Base-by-base conservation (phyloP, 2,888 invertebrate species). In the Notodonta dromedarius region DNA sequence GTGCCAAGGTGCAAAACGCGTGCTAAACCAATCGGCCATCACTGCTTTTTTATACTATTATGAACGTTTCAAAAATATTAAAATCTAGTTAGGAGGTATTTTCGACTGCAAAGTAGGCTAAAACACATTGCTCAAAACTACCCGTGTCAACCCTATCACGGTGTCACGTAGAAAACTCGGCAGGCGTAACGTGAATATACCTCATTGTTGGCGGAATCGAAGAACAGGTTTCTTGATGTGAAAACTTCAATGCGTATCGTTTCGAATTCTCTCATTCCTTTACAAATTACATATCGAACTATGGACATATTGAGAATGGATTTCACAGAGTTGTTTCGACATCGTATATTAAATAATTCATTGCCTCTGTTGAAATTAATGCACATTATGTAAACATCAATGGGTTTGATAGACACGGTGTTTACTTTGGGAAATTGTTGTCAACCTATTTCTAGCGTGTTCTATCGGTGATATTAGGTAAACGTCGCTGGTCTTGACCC, bases 401-500 rank as follows among this genome's bases (percentile, higher is more conserved):
- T 60, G 51, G 59, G 12, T 57, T 35, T 63, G 60, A 63, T 56
- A 16, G 65, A 63, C 61, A 63, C 5, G 52, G 46, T 58, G 53
- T 70, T 61, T 61, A 52, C 60, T 65, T 13, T 50, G 50, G 53
- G 58, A 61, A 67, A 60, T 63, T 61, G 61, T 64, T 67, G 69
- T 71, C 65, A 71, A 65, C 58, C 39, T 53, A 65, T 62, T 50
- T 55, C 53, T 51, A 60, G 57, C 13, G 56, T 58, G 57, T 62
- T 60, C 60, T 62, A 67, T 54, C 51, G 50, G 59, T 50, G 62
- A 64, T 57, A 59, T 53, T 2, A 50, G 5, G 58, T 57, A 59
- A 63, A 61, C 64, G 63, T 66, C 66, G 63, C 60, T 65, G 71
- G 57, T 75, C 74, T 74, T 76, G 74, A 74, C 76, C 73, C 60